A percentile compares a stretch with the other conserved stretches of the same genome.
phyloP scores from a whole-genome alignment of 2,888 invertebrate genomes.

The Drosophila mulleri region DNA sequence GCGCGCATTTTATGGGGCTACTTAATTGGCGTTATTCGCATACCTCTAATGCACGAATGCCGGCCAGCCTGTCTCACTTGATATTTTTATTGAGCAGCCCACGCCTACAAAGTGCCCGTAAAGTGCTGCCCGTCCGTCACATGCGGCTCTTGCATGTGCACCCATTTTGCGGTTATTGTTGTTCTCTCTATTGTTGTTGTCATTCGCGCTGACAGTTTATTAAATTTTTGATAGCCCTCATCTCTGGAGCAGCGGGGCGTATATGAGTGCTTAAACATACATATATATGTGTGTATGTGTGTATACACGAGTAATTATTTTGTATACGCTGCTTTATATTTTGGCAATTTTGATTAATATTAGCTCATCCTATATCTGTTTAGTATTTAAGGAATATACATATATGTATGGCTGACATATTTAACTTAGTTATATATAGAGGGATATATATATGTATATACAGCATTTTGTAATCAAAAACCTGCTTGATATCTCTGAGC shows the following conservation, averaged over 20 bases:
- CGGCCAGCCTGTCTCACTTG: constrained; percentile 50
- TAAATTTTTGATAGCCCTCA: constrained; percentile 66
- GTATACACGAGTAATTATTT: constrained; percentile 5
- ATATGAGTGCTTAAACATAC: neutral
- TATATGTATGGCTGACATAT: neutral
- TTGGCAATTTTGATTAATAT: constrained; percentile 63
- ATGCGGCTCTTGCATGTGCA: constrained; percentile 35
- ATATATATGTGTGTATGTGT: neutral
- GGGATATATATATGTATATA: neutral
- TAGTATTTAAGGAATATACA: neutral
- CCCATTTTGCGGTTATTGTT: constrained; percentile 25
- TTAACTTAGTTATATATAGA: neutral
- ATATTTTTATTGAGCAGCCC: constrained; percentile 52
- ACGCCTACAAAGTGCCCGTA: constrained; percentile 55
- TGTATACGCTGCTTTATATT: constrained; percentile 35
- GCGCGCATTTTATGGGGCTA: constrained; percentile 34
- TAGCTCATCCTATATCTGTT: constrained; percentile 1
- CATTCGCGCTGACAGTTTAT: constrained; percentile 64
- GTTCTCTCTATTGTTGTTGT: constrained; percentile 26
- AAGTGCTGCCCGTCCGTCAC: constrained; percentile 53
- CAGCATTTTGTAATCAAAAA: neutral
- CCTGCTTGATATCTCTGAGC: neutral
- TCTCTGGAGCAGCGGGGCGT: constrained; percentile 45
- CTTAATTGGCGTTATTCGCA: constrained; percentile 29
- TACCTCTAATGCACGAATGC: constrained; percentile 27